Percentiles rank a stretch among this genome's conserved stretches.
Conservation (phyloP, 2,888 invertebrate species). For the Troides helena region DNA sequence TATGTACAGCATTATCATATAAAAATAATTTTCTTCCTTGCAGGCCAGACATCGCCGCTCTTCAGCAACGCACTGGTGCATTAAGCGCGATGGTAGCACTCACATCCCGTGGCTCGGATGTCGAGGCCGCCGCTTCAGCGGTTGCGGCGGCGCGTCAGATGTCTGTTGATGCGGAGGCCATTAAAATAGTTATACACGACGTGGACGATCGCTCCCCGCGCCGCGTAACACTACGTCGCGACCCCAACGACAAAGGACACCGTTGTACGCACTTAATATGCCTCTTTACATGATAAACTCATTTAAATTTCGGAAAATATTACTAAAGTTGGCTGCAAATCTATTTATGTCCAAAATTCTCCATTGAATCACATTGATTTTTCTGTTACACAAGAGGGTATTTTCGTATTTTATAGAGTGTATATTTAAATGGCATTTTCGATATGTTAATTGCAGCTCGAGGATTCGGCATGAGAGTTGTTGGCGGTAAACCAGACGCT, state of each 20-base stretch:
- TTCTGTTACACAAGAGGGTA: no score
- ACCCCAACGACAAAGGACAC: conserved; percentile 91
- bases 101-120: conserved; percentile 59
- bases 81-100: conserved; percentile 70
- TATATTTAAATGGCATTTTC: no score
- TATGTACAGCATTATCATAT: no score
- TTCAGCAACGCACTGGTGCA: conserved; percentile 81
- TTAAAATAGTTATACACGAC: conserved; percentile 95
- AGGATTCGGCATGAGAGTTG: conserved; percentile 96
- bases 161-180: conserved; percentile 94
- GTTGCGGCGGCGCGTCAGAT: conserved; percentile 86
- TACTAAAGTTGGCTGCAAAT: no score
- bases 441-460: conserved; percentile 79
- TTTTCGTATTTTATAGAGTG: no score
- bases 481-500: conserved; percentile 93
- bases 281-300: background rate
- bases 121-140: conserved; percentile 63
- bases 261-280: conserved; percentile 83
- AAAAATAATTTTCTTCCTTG: background rate
- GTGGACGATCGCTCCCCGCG: conserved; percentile 90
- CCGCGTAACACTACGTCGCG: conserved; percentile 86
- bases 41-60: conserved; percentile 87
- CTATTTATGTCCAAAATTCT: background rate
- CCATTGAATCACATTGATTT: no score
- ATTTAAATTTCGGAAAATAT: background rate